Evolutionary conservation across 1,140 invertebrate species (phyloP).

Genomic region (Chlorops oryzae): DNA sequence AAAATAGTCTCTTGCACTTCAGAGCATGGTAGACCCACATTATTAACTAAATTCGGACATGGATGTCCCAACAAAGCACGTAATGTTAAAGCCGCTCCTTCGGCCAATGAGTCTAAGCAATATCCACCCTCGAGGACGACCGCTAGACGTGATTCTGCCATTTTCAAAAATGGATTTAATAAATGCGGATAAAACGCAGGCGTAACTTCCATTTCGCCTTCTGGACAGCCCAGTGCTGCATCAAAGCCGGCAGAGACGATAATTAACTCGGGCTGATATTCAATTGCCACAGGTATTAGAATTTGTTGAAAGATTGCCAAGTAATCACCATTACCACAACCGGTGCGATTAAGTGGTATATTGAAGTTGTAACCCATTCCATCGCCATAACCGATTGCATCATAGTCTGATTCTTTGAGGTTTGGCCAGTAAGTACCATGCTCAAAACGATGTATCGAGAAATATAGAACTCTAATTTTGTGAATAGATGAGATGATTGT

Average conservation of each 20-base stretch:
- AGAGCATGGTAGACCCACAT: constrained; percentile 51
- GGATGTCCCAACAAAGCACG: constrained; percentile 76
- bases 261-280: constrained; percentile 85
- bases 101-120: constrained; percentile 78
- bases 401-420: constrained; percentile 79
- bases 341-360: constrained; percentile 80
- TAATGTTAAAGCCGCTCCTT: constrained; percentile 80
- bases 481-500: too few species aligned
- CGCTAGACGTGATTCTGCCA: constrained; percentile 71
- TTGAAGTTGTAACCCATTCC: constrained; percentile 89
- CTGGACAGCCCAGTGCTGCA: constrained; percentile 78
- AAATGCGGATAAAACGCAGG: constrained; percentile 84
- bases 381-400: constrained; percentile 66
- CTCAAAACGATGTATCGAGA: constrained; percentile 96
- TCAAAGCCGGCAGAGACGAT: constrained; percentile 87
- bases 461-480: constrained; percentile 91
- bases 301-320: constrained; percentile 85
- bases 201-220: constrained; percentile 88
- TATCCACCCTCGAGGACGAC: constrained; percentile 92
- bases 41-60: constrained; percentile 64
- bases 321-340: constrained; percentile 82
- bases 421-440: constrained; percentile 92
- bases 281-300: constrained; percentile 81
- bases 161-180: constrained; percentile 62
- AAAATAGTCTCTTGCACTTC: constrained; percentile 69